A percentile compares a stretch with the other conserved stretches of the same genome.
These are phyloP conservation scores for Lochmaea crataegi DNA, from an alignment of 2,888 invertebrate species.

Conservation along the genomic window DNA sequence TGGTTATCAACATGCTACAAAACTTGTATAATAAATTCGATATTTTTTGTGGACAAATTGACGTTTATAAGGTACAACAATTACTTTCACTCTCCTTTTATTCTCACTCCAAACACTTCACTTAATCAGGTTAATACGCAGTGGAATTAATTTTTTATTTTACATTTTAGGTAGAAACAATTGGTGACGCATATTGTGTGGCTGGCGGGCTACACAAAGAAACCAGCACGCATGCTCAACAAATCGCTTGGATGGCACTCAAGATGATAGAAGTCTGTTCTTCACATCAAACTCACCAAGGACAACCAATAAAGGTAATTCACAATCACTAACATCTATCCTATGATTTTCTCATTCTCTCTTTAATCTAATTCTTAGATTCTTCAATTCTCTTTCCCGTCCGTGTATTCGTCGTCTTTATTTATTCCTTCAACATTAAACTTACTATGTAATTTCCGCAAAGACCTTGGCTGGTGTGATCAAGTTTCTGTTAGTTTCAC, in stretches of 20 bases:
- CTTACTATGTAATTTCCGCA: too few species aligned
- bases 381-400: not conserved
- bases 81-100: too few species aligned
- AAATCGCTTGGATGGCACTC: constrained; percentile 96
- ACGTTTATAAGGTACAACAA: constrained; percentile 85
- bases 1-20: constrained; percentile 95
- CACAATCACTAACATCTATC: not conserved
- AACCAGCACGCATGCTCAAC: constrained; percentile 89
- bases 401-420: too few species aligned
- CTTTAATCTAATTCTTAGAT: not conserved
- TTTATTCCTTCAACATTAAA: too few species aligned
- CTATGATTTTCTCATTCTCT: not conserved
- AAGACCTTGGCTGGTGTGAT: too few species aligned
- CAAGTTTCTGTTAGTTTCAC: too few species aligned
- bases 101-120: too few species aligned
- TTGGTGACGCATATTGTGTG: constrained; percentile 96
- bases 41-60: constrained; percentile 89
- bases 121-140: too few species aligned
- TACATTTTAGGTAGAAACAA: constrained; percentile 85
- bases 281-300: constrained; percentile 89
- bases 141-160: not conserved
- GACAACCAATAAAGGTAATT: constrained; percentile 87
- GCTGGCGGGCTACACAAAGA: constrained; percentile 91
- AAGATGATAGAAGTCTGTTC: constrained; percentile 94
- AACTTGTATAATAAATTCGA: constrained; percentile 94